Base-by-base conservation (phyloP, 2,888 invertebrate genomes). In the Agrotis segetum region DNA sequence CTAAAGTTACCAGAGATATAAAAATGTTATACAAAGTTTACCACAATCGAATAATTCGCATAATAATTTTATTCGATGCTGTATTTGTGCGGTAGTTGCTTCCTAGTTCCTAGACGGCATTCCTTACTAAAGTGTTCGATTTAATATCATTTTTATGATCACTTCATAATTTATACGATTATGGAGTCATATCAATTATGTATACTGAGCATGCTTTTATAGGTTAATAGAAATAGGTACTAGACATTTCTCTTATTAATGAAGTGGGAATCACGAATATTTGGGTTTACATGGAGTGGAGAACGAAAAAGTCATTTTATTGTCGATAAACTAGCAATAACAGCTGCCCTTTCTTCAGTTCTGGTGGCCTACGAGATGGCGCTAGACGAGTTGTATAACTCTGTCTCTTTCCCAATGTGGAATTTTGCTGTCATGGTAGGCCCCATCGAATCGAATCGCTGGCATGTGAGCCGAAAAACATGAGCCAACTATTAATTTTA, bases 81-180 rank as follows among this genome's bases (percentile, higher is more conserved):
- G 13, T 78, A 58, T 59, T 63, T 52, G 72, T 49, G 59, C 56
- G 65, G 62, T 84, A 86, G 75, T 69, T 75, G 82, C 76, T 79
- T 80, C 71, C 67, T 78, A 88, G 85, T 86, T 86, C 77, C 69
- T 77, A 88, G 84, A 85, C 82, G 62, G 64, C 64, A 71, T 81
- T 82, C 76, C 74, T 76, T 81, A 76, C 77, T 55, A 63, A 78
- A 59, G 74, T 87, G 85, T 85, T 86, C 83, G 78, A 82, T 81
- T 79, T 55, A 52, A 81, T 77, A 79, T 84, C 70, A 76, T 83
- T 70, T 83, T 70, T 75, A 82, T 69, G 44, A 66, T 61, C 5
- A 64, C 87, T 85, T 81, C 88, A 83, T 88, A 88, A 90, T 90
- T 90, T 90, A 86, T 90, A 90, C 90, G 89, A 90, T 90, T 89